Conservation (phyloP, 2,888 invertebrate species). For the Acanthosepion lycidas region DNA sequence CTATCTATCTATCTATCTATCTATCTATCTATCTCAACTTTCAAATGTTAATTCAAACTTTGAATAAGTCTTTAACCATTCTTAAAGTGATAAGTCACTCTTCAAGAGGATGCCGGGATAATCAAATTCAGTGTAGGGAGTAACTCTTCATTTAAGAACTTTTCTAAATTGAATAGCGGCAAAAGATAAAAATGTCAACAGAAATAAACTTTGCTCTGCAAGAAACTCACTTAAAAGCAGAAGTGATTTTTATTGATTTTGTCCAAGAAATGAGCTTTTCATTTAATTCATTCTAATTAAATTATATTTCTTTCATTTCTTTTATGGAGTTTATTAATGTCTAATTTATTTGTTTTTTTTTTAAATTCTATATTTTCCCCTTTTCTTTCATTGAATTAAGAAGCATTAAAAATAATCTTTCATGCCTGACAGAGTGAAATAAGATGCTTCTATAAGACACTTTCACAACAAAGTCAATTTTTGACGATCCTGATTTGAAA, state of each 20-base stretch:
- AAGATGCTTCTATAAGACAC: neutral
- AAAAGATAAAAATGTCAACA: neutral
- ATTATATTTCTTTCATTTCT: constrained; percentile 4
- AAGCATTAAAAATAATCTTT: constrained; percentile 2
- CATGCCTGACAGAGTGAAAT: neutral
- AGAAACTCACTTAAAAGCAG: neutral
- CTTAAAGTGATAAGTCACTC: neutral
- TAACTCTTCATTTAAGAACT: neutral
- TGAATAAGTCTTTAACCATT: neutral
- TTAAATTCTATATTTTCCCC: neutral
- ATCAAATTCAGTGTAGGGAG: neutral
- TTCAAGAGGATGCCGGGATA: neutral
- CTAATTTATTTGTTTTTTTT: neutral
- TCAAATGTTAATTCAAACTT: neutral
- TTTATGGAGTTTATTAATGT: neutral
- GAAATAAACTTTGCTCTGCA: neutral
- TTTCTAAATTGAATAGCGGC: neutral
- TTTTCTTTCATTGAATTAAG: neutral
- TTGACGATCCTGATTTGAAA: neutral
- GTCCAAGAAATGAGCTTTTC: neutral
- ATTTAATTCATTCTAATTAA: neutral
- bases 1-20: neutral
- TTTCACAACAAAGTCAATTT: neutral
- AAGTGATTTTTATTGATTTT: neutral
- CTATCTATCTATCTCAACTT: neutral